Conservation (phyloP, 2,113 vertebrate species). For the Chelonoidis abingdonii region DNA sequence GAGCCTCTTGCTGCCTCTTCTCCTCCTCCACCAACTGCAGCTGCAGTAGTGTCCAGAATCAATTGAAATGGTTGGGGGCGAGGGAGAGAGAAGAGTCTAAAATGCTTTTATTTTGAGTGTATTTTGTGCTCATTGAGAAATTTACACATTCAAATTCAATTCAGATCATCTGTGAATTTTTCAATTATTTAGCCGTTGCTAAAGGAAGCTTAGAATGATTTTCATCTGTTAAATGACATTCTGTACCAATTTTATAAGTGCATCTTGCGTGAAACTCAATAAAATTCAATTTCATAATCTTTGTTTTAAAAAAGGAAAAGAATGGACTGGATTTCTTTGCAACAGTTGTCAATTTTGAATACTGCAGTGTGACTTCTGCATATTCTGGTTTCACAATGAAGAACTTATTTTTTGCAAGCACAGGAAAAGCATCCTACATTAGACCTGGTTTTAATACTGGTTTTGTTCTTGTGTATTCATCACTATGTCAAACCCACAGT, state of each 20-base stretch:
- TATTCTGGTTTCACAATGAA: not conserved
- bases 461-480: not conserved
- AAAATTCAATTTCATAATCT: conserved; percentile 88
- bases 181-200: conserved; percentile 73
- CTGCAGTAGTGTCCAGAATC: not conserved
- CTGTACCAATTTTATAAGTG: conserved; percentile 88
- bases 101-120: conserved; percentile 46
- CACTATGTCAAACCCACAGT: not conserved
- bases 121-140: conserved; percentile 70
- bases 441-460: not conserved
- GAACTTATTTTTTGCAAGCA: not conserved
- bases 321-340: conserved; percentile 67
- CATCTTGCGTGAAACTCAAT: conserved; percentile 88
- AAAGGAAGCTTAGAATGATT: conserved; percentile 70
- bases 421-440: rapidly evolving
- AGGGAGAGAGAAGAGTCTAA: conserved; percentile 32
- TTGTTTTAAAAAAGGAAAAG: conserved; percentile 81
- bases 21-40: conserved; percentile 1
- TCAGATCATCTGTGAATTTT: conserved; percentile 69
- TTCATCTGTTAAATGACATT: conserved; percentile 80
- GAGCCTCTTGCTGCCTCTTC: not conserved
- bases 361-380: not conserved
- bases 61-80: conserved; percentile 24
- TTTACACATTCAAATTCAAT: conserved; percentile 59
- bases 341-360: not conserved